Evolutionary conservation across 1,140 invertebrate genomes (phyloP), one percentile per base, ranked within the genome.

Genomic region (Atopsyche davidsoni): DNA sequence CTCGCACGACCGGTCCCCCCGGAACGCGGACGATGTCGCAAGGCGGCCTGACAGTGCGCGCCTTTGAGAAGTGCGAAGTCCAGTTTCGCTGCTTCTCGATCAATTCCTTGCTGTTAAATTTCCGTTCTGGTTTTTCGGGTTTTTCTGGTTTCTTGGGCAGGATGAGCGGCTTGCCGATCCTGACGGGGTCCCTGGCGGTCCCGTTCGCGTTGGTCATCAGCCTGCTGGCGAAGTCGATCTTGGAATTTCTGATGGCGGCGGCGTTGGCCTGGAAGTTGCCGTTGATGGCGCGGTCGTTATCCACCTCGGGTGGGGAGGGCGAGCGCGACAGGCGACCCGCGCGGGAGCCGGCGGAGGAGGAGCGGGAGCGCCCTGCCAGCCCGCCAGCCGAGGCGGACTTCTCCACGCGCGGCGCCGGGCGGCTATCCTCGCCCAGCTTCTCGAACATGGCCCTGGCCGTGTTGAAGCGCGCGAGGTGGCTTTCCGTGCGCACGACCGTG

Each of bases 361-460:
- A 79, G n/a, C 77, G 71, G 19, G 77, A 79, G 32, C 76, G 69
- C 3, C 65, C 55, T 3, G 68, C 64, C 28, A 63, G 60, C 19
- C 70, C 72, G 11, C 69, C 70, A 3, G 69, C 68, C 14, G 72
- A 74, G 9, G 70, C 67, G 4, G 70, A 72, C 57, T 74, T 74
- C 50, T 73, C 70, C 53, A 73, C 72, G 34, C 67, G 35, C 21
- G 54, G 62, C 55, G 68, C 78, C 18, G 75, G 67, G 52, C 77
- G 74, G 61, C 81, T 82, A 58, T 87, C 84, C 49, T 86, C 83
- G 17, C 90, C 90, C 46, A 96, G 75, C 62, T 92, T 92, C 67
- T 95, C 92, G 69, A 96, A 96, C 17, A 96, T 76, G 18, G 92
- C 92, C 23, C 90, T 75, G 1, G 92, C 92, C 68, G 87, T 92